Percentiles rank a stretch among this genome's conserved stretches.
phyloP scores from a whole-genome alignment of 2,797 vertebrate species.

The Ctenopoma multispine region DNA sequence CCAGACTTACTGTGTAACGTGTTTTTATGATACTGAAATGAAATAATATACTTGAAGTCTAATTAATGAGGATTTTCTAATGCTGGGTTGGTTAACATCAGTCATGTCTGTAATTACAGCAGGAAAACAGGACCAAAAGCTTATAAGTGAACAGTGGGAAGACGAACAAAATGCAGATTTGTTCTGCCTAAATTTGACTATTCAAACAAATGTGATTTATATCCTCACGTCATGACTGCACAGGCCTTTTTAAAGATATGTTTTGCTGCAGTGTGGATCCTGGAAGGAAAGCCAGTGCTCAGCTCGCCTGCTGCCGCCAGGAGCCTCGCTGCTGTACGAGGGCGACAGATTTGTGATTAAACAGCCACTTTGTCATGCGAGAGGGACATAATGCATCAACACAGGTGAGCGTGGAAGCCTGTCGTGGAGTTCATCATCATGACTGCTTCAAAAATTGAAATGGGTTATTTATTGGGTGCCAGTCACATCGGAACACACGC shows the following conservation, averaged over 20 bases:
- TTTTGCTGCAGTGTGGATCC: conserved; percentile 3
- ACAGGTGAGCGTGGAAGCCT: conserved; percentile 64
- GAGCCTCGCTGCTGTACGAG: conserved; percentile 8
- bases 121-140: background rate
- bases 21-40: too few species aligned
- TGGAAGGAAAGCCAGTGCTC: conserved; percentile 12
- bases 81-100: background rate
- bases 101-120: background rate
- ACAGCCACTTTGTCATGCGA: conserved; percentile 67
- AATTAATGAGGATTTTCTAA: background rate
- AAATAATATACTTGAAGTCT: background rate
- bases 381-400: conserved; percentile 68
- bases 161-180: background rate
- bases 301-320: background rate
- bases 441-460: conserved; percentile 74
- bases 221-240: rapidly evolving
- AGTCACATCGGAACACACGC: conserved; percentile 52
- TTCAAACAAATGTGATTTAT: background rate
- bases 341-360: conserved; percentile 68
- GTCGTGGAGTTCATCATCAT: conserved; percentile 74
- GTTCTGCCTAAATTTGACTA: background rate
- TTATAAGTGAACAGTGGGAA: background rate
- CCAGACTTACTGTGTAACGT: too few species aligned
- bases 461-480: conserved; percentile 74
- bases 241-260: conserved; percentile 7